phyloP scores from a whole-genome alignment of 1,140 invertebrate species.

The Conus betulinus region DNA sequence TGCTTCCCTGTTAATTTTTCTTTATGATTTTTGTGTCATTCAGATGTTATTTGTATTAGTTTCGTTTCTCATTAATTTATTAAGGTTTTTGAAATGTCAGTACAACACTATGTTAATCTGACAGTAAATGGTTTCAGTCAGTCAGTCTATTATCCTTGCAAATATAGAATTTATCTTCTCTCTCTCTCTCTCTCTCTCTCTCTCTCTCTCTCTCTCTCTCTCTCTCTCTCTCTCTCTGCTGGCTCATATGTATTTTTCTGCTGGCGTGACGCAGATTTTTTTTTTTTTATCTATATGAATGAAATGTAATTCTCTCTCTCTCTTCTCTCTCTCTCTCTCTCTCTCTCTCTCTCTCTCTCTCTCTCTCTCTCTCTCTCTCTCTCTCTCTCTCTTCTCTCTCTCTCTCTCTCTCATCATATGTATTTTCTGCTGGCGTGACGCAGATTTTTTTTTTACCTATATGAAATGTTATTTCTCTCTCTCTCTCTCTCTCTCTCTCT shows the following conservation, averaged over 20 bases:
- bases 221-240: background rate
- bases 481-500: background rate
- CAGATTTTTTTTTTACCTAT: too few relatives aligned
- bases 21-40: background rate
- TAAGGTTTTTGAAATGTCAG: too few relatives aligned
- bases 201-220: background rate
- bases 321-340: constrained; percentile 5
- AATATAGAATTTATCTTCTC: background rate
- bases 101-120: too few relatives aligned
- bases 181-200: background rate
- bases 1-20: background rate
- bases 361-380: background rate
- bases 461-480: background rate
- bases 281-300: background rate
- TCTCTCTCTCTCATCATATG: background rate
- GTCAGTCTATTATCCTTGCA: too few relatives aligned
- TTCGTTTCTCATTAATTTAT: background rate
- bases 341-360: background rate
- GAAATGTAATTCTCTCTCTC: background rate
- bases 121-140: too few relatives aligned
- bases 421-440: background rate
- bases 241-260: too few relatives aligned
- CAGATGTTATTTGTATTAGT: too few relatives aligned
- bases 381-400: background rate
- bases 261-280: too few relatives aligned